Conservation (phyloP, 2,113 vertebrate species). For the Corythornis madagascariensis region DNA sequence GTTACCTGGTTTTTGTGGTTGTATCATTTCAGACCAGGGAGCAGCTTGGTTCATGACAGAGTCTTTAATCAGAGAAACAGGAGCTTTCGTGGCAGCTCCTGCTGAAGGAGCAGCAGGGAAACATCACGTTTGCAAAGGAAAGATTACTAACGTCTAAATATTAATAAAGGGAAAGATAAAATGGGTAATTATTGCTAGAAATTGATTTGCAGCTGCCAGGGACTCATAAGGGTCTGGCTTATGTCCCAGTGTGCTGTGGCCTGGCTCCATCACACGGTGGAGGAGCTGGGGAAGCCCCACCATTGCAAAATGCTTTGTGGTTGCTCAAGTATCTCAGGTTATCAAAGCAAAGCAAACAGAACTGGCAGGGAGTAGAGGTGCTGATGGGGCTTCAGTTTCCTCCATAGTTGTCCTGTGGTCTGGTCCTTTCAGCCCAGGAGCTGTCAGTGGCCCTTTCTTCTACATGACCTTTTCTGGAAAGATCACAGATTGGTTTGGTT, state of each 20-base stretch:
- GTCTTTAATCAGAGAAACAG: background rate
- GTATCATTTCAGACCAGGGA: background rate
- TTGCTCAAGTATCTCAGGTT: background rate
- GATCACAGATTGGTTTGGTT: background rate
- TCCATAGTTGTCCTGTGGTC: accelerated
- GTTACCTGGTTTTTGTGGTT: accelerated
- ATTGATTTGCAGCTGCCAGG: background rate
- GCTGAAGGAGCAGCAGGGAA: background rate
- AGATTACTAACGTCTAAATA: background rate
- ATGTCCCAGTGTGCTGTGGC: background rate
- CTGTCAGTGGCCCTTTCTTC: background rate
- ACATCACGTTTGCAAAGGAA: background rate
- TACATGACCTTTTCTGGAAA: background rate
- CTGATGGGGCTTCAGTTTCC: background rate
- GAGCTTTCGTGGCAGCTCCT: background rate
- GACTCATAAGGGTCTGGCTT: background rate
- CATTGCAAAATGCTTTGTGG: accelerated
- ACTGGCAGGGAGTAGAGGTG: accelerated
- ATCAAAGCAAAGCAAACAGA: background rate
- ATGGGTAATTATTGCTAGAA: background rate
- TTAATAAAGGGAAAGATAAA: slow-evolving; percentile 32
- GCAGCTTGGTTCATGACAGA: background rate
- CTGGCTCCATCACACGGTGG: background rate
- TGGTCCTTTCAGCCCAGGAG: background rate
- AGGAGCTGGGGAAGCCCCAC: background rate